Evolutionary conservation across 2,797 vertebrate species (phyloP).

Genomic region (Syngnathus acus): DNA sequence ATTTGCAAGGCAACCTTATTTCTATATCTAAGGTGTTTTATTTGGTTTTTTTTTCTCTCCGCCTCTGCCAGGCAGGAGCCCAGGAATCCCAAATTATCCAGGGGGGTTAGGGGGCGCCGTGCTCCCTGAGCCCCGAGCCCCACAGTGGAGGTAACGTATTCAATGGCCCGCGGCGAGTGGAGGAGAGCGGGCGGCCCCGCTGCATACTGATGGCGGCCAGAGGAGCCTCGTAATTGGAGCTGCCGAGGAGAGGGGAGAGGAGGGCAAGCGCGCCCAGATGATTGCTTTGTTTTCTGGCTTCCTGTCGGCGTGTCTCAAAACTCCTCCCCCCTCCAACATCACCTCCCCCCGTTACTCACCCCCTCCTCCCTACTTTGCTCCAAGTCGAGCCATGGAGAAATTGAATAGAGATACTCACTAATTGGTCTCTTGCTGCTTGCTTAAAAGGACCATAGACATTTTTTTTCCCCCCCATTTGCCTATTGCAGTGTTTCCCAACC

Average conservation of each 20-base stretch:
- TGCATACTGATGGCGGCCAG: slow-evolving; percentile 84
- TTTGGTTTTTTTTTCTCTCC: slow-evolving; percentile 60
- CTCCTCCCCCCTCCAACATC: slow-evolving; percentile 46
- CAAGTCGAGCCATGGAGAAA: slow-evolving; percentile 65
- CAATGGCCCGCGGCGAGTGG: slow-evolving; percentile 88
- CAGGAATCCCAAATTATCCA: slow-evolving; percentile 88
- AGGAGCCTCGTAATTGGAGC: slow-evolving; percentile 80
- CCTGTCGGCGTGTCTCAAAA: slow-evolving; percentile 64
- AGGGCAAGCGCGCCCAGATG: slow-evolving; percentile 73
- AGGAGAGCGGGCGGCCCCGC: slow-evolving; percentile 70
- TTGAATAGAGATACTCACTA: slow-evolving; percentile 75
- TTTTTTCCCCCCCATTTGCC: slow-evolving; percentile 55
- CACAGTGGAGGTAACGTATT: slow-evolving; percentile 84
- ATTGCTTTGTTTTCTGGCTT: slow-evolving; percentile 79
- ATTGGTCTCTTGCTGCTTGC: slow-evolving; percentile 78
- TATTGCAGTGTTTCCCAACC: slow-evolving; percentile 44
- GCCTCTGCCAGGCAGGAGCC: slow-evolving; percentile 71
- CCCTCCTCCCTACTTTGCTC: slow-evolving; percentile 55
- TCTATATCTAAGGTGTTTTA: slow-evolving; percentile 66
- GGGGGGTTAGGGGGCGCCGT: slow-evolving; percentile 72
- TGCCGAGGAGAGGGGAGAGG: slow-evolving; percentile 71
- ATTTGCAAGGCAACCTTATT: slow-evolving; percentile 60
- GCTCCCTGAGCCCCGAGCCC: slow-evolving; percentile 73
- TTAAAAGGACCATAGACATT: slow-evolving; percentile 73
- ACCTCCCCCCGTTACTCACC: slow-evolving; percentile 40